phyloP scores from a whole-genome alignment of 2,888 invertebrate genomes.

The Fissipunctia ypsillon region DNA sequence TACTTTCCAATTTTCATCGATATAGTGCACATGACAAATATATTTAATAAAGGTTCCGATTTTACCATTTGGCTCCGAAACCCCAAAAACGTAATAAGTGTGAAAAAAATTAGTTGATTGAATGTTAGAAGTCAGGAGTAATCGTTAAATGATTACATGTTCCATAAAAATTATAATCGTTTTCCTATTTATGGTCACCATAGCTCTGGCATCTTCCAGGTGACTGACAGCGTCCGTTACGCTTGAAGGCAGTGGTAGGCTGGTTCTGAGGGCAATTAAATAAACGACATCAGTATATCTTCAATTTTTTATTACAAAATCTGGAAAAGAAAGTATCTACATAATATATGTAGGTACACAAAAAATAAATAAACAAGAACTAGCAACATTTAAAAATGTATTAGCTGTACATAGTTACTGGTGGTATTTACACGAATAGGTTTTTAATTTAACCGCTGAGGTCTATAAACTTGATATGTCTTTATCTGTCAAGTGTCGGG shows the following conservation, averaged over 20 bases:
- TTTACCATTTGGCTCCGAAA: background rate
- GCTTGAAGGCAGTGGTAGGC: background rate
- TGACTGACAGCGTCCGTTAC: conserved; percentile 49
- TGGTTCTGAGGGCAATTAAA: background rate
- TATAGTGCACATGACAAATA: background rate
- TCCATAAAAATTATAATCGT: conserved; percentile 33
- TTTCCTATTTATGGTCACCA: conserved; percentile 33
- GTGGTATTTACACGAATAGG: background rate
- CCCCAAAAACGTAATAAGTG: conserved; percentile 25
- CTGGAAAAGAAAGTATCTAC: too few species aligned
- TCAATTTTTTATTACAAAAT: background rate
- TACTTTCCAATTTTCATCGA: background rate
- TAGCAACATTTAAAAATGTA: background rate
- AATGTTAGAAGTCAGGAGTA: conserved; percentile 34
- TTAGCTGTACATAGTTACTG: background rate
- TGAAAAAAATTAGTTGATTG: conserved; percentile 33
- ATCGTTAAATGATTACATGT: conserved; percentile 45
- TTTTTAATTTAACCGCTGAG: background rate
- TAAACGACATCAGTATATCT: background rate
- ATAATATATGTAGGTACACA: too few species aligned
- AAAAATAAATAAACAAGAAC: background rate
- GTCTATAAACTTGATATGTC: too few species aligned
- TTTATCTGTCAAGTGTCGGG: too few species aligned
- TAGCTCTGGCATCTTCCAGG: conserved; percentile 1
- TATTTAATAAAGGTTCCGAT: background rate